Percentiles rank a stretch among this genome's conserved stretches.
These are phyloP conservation scores for Ceyx cyanopectus DNA, from an alignment of 2,113 vertebrate species.

Conservation along the genomic window DNA sequence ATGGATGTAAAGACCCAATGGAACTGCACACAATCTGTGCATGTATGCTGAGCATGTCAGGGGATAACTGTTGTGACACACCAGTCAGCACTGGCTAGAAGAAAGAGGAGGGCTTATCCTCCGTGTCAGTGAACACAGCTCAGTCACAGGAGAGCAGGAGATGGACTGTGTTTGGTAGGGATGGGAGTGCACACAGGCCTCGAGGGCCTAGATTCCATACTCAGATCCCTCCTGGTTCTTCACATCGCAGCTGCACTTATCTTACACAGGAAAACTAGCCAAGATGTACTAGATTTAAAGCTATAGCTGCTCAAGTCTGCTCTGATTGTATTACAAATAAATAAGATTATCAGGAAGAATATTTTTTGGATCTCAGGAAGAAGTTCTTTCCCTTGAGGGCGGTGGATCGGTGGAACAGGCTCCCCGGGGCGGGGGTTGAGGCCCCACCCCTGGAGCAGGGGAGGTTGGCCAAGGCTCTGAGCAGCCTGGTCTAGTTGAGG, in stretches of 20 bases:
- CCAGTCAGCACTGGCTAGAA: not conserved
- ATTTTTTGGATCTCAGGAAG: too few relatives aligned
- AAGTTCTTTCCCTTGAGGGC: too few relatives aligned
- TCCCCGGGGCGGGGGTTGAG: too few relatives aligned
- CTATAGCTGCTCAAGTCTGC: not conserved
- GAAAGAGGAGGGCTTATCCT: not conserved
- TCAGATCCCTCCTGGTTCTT: not conserved
- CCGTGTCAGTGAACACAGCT: not conserved
- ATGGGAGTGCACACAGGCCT: not conserved
- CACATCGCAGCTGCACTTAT: not conserved
- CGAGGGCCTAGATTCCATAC: not conserved
- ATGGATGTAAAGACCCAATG: not conserved
- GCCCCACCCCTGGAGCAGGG: too few relatives aligned
- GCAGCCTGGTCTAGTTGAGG: too few relatives aligned
- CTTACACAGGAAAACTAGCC: not conserved
- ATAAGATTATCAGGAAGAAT: not conserved
- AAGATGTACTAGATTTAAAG: not conserved
- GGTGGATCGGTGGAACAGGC: too few relatives aligned
- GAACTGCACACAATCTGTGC: not conserved
- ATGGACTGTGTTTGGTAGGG: rapidly evolving
- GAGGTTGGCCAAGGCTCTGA: too few relatives aligned
- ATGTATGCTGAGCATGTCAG: not conserved
- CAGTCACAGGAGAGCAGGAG: not conserved
- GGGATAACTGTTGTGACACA: not conserved
- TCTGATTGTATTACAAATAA: not conserved